These are phyloP conservation scores for Gadus chalcogrammus DNA, from an alignment of 2,113 vertebrate species.

Conservation along the genomic window DNA sequence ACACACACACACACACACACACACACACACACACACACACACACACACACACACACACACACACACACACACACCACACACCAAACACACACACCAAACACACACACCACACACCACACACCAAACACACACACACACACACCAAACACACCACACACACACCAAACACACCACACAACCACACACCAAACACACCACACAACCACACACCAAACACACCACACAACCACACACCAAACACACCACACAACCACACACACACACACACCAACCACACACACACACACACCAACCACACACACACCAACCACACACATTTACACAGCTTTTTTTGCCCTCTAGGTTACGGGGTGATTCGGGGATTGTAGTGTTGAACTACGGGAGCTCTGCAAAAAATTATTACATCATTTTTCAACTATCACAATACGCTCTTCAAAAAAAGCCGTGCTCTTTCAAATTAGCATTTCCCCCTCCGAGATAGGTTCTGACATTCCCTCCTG, in stretches of 20 bases:
- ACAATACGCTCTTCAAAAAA: no score
- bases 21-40: background rate
- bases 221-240: no score
- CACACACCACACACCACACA: no score
- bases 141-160: background rate
- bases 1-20: slow-evolving; percentile 1
- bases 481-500: no score
- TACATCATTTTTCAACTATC: no score
- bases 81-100: no score
- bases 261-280: background rate
- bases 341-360: background rate
- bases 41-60: background rate
- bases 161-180: slow-evolving; percentile 2
- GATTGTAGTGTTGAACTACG: background rate
- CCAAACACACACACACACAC: background rate
- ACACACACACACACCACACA: background rate
- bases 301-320: slow-evolving; percentile 4
- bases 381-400: background rate
- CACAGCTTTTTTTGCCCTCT: slow-evolving; percentile 16
- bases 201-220: background rate
- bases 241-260: background rate
- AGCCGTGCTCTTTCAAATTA: no score
- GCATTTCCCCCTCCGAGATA: no score
- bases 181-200: background rate
- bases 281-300: background rate